A percentile compares a stretch with the other conserved stretches of the same genome.
Evolutionary conservation across 1,140 invertebrate species (phyloP).

Genomic region (Cryptotermes secundus): DNA sequence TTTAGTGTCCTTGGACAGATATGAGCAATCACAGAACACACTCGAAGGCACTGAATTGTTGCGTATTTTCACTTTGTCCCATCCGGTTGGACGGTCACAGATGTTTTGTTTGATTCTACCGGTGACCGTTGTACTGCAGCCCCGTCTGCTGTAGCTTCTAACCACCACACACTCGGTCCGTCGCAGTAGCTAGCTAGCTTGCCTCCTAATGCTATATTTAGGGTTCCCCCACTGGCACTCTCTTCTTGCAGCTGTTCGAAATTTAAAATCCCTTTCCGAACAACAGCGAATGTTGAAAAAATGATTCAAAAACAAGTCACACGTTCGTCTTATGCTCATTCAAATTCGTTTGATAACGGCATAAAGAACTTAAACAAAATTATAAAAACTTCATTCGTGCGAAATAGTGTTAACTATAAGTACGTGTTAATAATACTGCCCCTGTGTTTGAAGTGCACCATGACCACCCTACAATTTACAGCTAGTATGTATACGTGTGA

Average conservation of each 20-base stretch:
- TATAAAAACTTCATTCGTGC: not conserved
- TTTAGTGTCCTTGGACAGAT: constrained; percentile 1
- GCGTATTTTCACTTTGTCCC: not conserved
- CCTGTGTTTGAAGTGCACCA: not conserved
- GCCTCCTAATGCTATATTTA: constrained; percentile 17
- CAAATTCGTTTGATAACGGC: not conserved
- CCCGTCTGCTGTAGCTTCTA: not conserved
- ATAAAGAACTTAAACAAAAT: not conserved
- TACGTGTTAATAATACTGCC: not conserved
- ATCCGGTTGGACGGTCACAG: not conserved
- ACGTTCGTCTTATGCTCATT: not conserved
- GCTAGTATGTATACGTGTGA: constrained; percentile 10
- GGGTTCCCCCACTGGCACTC: constrained; percentile 5
- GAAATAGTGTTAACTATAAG: not conserved
- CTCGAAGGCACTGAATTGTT: not conserved
- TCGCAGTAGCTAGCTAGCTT: not conserved
- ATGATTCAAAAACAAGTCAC: not conserved
- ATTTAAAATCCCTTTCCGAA: constrained; percentile 17
- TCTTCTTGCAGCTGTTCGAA: not conserved
- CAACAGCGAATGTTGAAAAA: constrained; percentile 7
- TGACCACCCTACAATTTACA: not conserved
- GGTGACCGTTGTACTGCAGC: not conserved
- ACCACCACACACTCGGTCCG: too few relatives aligned
- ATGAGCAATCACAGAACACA: not conserved
- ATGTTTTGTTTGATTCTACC: not conserved